phyloP scores from a whole-genome alignment of 2,888 invertebrate genomes.

The Cosmopolites sordidus region DNA sequence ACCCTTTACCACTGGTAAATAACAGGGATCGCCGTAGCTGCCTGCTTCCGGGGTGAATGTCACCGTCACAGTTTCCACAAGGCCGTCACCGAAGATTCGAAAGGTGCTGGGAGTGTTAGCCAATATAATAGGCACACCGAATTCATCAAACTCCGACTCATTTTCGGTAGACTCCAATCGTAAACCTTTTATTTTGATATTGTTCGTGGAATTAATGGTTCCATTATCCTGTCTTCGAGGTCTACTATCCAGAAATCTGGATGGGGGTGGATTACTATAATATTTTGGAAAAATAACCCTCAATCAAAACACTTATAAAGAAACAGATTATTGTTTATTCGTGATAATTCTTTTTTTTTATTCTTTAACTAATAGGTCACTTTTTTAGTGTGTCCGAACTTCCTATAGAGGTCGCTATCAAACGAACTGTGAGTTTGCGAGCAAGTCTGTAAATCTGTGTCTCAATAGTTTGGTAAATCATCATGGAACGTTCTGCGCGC shows the following conservation, averaged over 20 bases:
- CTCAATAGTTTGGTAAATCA: too few relatives aligned
- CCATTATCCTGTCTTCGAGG: slow-evolving; percentile 14
- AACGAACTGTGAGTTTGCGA: too few relatives aligned
- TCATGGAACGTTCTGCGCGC: too few relatives aligned
- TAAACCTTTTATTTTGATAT: slow-evolving; percentile 40
- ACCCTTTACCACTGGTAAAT: slow-evolving; percentile 53
- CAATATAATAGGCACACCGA: slow-evolving; percentile 66
- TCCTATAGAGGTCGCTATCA: too few relatives aligned
- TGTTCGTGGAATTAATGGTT: background rate
- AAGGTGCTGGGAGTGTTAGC: slow-evolving; percentile 58
- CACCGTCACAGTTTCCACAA: slow-evolving; percentile 62
- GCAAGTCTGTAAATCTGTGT: too few relatives aligned
- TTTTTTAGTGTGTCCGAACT: too few relatives aligned
- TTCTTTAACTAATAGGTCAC: too few relatives aligned
- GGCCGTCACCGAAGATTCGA: slow-evolving; percentile 70
- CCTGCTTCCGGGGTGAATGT: slow-evolving; percentile 64
- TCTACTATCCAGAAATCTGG: slow-evolving; percentile 11
- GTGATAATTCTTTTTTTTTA: too few relatives aligned
- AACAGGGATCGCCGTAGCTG: slow-evolving; percentile 58
- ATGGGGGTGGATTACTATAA: slow-evolving; percentile 2
- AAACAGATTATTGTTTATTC: too few relatives aligned
- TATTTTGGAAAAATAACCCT: too few relatives aligned
- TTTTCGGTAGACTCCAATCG: slow-evolving; percentile 58
- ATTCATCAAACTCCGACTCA: slow-evolving; percentile 52
- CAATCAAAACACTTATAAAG: too few relatives aligned